These are phyloP conservation scores for Clarias fuscus DNA, from an alignment of 2,797 vertebrate species.

Conservation along the genomic window DNA sequence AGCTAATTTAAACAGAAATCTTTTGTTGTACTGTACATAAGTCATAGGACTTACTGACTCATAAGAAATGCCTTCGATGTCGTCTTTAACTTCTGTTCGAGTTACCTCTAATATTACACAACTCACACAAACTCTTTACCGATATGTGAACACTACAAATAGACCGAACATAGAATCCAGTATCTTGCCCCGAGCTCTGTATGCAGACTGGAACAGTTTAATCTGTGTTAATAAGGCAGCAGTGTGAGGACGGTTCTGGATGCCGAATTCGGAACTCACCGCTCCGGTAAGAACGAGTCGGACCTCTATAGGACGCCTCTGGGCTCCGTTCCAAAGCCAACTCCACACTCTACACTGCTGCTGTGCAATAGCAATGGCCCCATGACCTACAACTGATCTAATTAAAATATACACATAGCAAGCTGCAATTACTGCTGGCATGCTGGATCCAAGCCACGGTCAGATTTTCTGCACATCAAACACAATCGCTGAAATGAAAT, in stretches of 20 bases:
- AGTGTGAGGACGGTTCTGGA: background rate
- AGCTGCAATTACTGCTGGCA: background rate
- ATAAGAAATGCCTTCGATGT: background rate
- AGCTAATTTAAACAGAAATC: background rate
- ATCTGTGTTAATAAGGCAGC: background rate
- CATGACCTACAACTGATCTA: background rate
- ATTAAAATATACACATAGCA: background rate
- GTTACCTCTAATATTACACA: background rate
- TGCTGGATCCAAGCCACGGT: background rate
- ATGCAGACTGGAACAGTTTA: background rate
- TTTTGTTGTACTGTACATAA: background rate
- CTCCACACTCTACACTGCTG: background rate
- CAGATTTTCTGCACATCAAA: background rate
- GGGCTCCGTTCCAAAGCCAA: background rate
- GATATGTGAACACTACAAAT: background rate
- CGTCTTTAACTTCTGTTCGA: background rate
- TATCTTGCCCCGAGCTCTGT: background rate
- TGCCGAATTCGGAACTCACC: background rate
- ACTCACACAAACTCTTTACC: background rate
- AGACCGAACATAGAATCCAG: background rate
- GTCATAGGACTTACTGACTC: background rate
- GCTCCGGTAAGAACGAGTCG: background rate
- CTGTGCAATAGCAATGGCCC: background rate
- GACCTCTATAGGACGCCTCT: background rate
- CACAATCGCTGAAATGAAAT: background rate